phyloP scores from a whole-genome alignment of 2,113 vertebrate species.

The Osmerus eperlanus region DNA sequence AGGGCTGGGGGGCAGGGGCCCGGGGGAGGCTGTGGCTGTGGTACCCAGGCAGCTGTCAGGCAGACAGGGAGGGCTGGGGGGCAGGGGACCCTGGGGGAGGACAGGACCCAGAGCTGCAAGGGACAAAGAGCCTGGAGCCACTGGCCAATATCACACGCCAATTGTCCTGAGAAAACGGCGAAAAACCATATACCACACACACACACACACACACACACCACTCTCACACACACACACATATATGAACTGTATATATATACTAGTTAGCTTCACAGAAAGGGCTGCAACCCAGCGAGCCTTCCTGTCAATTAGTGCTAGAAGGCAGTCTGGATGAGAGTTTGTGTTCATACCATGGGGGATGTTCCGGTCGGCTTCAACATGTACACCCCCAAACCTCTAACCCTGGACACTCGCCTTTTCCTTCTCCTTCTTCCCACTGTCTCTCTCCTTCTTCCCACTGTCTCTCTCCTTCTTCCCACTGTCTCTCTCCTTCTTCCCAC shows the following conservation, averaged over 20 bases:
- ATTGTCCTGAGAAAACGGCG: constrained; percentile 38
- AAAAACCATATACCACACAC: no score
- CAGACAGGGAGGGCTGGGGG: constrained; percentile 31
- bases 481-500: neutral
- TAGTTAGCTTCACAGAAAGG: constrained; percentile 23
- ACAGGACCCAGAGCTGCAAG: constrained; percentile 46
- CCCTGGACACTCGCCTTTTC: constrained; percentile 12
- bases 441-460: constrained; percentile 3
- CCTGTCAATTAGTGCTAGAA: constrained; percentile 57
- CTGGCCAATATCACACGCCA: constrained; percentile 65
- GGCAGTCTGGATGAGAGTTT: constrained; percentile 12
- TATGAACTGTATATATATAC: neutral
- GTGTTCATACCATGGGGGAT: neutral
- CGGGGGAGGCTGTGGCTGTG: constrained; percentile 32
- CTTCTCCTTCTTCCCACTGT: constrained; percentile 39
- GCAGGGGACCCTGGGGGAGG: constrained; percentile 41
- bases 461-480: constrained; percentile 42
- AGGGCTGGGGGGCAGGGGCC: constrained; percentile 41
- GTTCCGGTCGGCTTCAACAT: neutral
- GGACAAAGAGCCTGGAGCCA: constrained; percentile 28
- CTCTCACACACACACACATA: no score
- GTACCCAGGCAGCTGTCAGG: constrained; percentile 60
- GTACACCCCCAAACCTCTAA: neutral
- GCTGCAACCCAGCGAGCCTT: constrained; percentile 26
- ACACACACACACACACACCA: no score